Base-by-base conservation (phyloP, 2,888 invertebrate genomes). In the Drosophila mimetica region DNA sequence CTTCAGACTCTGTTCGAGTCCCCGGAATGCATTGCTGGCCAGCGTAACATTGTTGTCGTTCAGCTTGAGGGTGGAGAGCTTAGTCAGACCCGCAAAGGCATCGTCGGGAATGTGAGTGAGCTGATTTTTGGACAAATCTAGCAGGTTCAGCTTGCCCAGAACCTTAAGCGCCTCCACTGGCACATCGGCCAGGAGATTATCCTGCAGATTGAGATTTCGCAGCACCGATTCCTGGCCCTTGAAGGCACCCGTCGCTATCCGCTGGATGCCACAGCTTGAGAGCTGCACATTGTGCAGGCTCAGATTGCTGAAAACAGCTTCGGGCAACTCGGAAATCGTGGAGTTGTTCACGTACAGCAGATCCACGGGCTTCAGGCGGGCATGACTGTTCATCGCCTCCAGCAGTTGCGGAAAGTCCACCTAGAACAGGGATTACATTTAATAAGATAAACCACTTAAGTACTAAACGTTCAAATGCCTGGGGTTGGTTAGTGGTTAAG, bases 331-430 rank as follows among this genome's bases (percentile, higher is more conserved):
- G 30, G 93, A 93, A 52, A 97, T 94, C 32, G 96, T 96, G 53
- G 97, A 96, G 92, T 97, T 97, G 92, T 97, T 97, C 70, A 98
- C 94, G 91, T 97, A 97, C 37, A 98, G 93, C 74, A 97, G 93
- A 91, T 97, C 97, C 76, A 98, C 93, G 51, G 95, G 93, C 57
- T 94, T 94, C 76, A 93, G 93, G 73, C 93, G 93, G 20, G 95
- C 94, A 92, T 95, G 94, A 80, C 94, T 93, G 89, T 95, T 94
- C 90, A 96, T 93, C 28, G 96, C 95, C 60, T 94, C 92, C 79
- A 97, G 90, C n/a, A 98, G 93, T 75, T 94, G 93, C 46, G 94
- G 92, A 91, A 96, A 97, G 88, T 97, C 95, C 65, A 97, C 97
- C 93, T 94, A 91, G 3, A 0, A 5, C 11, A 18, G n/a, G 41